Evolutionary conservation across 2,888 invertebrate genomes (phyloP).

Genomic region (Mythimna lalbum): DNA sequence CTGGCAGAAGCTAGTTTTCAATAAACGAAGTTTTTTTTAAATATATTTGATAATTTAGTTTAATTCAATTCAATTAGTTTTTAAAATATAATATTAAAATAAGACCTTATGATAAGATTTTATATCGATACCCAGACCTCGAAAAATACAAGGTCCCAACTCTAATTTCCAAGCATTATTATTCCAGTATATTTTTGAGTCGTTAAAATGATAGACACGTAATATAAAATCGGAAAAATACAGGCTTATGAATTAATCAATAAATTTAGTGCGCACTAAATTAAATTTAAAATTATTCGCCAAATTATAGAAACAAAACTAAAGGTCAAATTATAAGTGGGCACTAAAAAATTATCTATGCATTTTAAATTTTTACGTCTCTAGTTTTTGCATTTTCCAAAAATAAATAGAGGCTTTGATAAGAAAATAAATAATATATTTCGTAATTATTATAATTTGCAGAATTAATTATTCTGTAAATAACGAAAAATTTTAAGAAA

Average conservation of each 20-base stretch:
- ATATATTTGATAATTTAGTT: background rate
- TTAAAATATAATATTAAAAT: background rate
- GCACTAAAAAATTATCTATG: no score
- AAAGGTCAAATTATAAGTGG: background rate
- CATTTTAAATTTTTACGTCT: background rate
- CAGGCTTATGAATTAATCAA: background rate
- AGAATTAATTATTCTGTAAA: background rate
- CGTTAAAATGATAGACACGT: background rate
- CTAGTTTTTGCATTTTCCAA: background rate
- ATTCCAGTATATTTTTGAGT: background rate
- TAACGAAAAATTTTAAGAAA: background rate
- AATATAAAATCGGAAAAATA: slow-evolving; percentile 1
- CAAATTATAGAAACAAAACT: background rate
- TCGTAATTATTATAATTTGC: no score
- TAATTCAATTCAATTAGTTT: background rate
- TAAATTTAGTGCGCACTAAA: background rate
- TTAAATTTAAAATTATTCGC: slow-evolving; percentile 1
- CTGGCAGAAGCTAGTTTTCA: no score
- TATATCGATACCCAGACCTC: background rate
- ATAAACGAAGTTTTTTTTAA: background rate
- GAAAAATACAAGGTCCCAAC: background rate
- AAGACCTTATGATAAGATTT: no score
- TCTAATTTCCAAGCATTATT: background rate
- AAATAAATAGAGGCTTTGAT: no score
- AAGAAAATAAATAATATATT: background rate